Conservation (phyloP, 2,888 invertebrate genomes). For the Scaeva pyrastri region DNA sequence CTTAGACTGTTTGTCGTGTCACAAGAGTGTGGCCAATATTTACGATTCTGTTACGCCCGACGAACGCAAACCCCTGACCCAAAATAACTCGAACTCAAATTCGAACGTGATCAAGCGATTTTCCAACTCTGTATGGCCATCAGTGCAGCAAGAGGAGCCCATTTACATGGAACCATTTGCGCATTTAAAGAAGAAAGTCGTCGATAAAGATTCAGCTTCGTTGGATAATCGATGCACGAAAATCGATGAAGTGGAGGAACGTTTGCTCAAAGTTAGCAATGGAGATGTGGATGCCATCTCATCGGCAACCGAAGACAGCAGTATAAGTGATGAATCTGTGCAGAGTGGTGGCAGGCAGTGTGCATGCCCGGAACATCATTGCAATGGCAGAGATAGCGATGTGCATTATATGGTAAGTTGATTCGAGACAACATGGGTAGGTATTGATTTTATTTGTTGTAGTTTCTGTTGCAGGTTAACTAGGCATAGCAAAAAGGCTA, state of each 20-base stretch:
- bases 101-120: constrained; percentile 56
- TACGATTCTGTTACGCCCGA: constrained; percentile 76
- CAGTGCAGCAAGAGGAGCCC: constrained; percentile 70
- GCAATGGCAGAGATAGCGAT: constrained; percentile 71
- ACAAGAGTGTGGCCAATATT: constrained; percentile 75
- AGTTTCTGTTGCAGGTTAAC: constrained; percentile 31
- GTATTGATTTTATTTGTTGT: constrained; percentile 41
- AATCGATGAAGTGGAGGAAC: constrained; percentile 72
- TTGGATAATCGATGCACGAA: constrained; percentile 70
- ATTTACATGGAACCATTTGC: constrained; percentile 79
- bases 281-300: constrained; percentile 47
- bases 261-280: constrained; percentile 39
- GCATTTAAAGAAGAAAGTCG: constrained; percentile 76
- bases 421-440: constrained; percentile 15
- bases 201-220: constrained; percentile 44
- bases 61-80: constrained; percentile 68
- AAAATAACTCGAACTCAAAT: constrained; percentile 52
- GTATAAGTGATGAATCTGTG: constrained; percentile 61
- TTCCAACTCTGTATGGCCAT: constrained; percentile 54
- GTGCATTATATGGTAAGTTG: constrained; percentile 78
- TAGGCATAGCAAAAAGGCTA: constrained; percentile 1
- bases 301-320: constrained; percentile 54
- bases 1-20: constrained; percentile 77
- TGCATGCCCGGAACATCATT: constrained; percentile 77
- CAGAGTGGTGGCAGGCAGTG: constrained; percentile 65